These are phyloP conservation scores for Motacilla alba DNA, from an alignment of 2,113 vertebrate genomes.

Conservation along the genomic window DNA sequence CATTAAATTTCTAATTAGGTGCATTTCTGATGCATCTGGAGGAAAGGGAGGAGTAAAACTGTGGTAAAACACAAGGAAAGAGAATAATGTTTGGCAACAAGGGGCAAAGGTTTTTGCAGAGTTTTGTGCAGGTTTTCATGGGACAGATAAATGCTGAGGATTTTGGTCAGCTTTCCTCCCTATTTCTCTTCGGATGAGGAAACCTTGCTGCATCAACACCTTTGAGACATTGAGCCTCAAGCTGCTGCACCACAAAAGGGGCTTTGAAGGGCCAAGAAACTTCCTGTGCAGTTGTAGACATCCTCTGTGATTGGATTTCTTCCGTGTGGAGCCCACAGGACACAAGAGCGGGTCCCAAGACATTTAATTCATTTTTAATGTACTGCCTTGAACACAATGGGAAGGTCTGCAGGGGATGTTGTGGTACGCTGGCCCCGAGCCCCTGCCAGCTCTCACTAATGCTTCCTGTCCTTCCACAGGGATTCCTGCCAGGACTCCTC, in stretches of 20 bases:
- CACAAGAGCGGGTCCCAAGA: background rate
- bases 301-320: background rate
- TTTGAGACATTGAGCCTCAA: background rate
- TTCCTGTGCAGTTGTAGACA: background rate
- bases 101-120: background rate
- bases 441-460: background rate
- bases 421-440: background rate
- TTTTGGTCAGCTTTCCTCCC: background rate
- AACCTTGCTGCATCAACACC: background rate
- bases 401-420: background rate
- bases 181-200: background rate
- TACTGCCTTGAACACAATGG: background rate
- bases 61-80: background rate
- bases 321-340: background rate
- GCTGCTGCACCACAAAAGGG: background rate
- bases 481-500: conserved; percentile 40
- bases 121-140: background rate
- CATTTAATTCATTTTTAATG: background rate
- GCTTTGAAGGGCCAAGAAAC: background rate
- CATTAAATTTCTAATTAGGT: background rate
- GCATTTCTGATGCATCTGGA: background rate
- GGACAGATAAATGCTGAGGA: background rate
- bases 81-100: background rate
- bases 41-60: background rate
- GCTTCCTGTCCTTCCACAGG: conserved; percentile 25